phyloP scores from a whole-genome alignment of 2,888 invertebrate species.

The Allolobophora icterica region DNA sequence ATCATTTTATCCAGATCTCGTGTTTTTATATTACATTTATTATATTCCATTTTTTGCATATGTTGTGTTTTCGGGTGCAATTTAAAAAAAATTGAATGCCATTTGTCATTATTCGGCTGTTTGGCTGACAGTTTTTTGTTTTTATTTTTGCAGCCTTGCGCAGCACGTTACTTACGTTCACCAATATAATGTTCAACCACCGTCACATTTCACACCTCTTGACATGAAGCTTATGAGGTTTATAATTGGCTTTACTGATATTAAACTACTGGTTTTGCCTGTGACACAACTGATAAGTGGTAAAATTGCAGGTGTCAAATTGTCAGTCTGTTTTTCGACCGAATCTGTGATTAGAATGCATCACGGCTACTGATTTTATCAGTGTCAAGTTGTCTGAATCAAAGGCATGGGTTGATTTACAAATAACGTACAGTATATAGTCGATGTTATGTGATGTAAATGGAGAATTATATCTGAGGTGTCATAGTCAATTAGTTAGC shows the following conservation, averaged over 20 bases:
- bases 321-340: neutral
- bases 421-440: neutral
- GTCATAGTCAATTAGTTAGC: neutral
- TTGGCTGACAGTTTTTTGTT: neutral
- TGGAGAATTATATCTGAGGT: neutral
- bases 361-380: neutral
- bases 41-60: too few species aligned
- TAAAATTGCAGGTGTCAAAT: neutral
- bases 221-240: conserved; percentile 86
- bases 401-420: neutral
- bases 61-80: too few species aligned
- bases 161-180: conserved; percentile 98
- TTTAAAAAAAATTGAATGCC: too few species aligned
- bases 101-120: neutral
- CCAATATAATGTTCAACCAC: conserved; percentile 86
- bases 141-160: conserved; percentile 75
- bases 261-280: neutral
- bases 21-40: too few species aligned
- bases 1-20: too few species aligned
- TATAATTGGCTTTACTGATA: neutral
- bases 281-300: neutral
- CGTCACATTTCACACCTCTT: conserved; percentile 75
- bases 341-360: neutral
- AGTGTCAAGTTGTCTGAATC: neutral
- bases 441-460: neutral